phyloP scores from a whole-genome alignment of 1,140 invertebrate genomes.

The Kradibia gibbosae region DNA sequence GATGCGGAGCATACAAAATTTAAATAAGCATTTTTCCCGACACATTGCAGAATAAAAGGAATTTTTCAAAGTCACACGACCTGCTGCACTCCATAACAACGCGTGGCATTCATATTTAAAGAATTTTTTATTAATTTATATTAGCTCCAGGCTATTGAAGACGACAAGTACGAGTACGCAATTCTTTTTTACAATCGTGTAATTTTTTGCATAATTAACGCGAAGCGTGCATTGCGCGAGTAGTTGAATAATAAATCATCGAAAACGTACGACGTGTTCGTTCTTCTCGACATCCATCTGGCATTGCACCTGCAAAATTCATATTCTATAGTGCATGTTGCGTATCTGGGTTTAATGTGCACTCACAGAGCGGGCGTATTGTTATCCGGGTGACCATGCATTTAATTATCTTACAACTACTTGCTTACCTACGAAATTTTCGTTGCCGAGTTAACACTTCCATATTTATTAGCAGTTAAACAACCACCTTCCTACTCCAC shows the following conservation, averaged over 20 bases:
- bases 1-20: background rate
- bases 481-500: background rate
- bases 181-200: background rate
- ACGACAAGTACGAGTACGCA: too few relatives aligned
- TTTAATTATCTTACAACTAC: conserved; percentile 21
- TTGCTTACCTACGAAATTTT: background rate
- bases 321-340: background rate
- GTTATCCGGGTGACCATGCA: background rate
- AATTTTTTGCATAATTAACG: background rate
- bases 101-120: too few relatives aligned
- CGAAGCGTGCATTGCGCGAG: too few relatives aligned
- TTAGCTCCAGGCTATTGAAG: too few relatives aligned
- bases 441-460: background rate
- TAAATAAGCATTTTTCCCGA: background rate
- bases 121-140: too few relatives aligned
- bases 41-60: background rate
- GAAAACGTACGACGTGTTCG: background rate
- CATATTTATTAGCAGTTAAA: background rate
- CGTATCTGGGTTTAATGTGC: conserved; percentile 7
- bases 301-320: background rate
- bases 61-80: background rate
- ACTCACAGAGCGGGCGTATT: background rate
- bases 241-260: too few relatives aligned
- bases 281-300: background rate
- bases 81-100: too few relatives aligned